Percentiles rank a stretch among this genome's conserved stretches.
These are phyloP conservation scores for Helicoverpa armigera DNA, from an alignment of 1,140 invertebrate genomes.

Conservation along the genomic window DNA sequence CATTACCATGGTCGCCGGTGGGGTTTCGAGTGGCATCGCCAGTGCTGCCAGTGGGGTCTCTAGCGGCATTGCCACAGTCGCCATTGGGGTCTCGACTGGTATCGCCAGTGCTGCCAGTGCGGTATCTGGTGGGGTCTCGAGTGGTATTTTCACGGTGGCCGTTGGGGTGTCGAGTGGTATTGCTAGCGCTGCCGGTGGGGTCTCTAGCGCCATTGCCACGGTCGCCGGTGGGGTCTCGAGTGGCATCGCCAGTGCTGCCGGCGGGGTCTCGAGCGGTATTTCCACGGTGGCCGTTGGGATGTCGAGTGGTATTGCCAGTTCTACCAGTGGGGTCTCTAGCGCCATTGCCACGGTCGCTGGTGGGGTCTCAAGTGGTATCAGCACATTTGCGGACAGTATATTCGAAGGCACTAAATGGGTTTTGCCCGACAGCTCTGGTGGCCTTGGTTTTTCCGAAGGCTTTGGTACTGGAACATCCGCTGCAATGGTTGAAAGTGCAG, in stretches of 20 bases:
- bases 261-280: background rate
- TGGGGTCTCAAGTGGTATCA: background rate
- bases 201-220: background rate
- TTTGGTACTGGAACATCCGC: background rate
- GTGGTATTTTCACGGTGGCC: background rate
- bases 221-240: background rate
- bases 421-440: background rate
- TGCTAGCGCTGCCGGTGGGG: background rate
- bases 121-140: background rate
- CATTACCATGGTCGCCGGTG: background rate
- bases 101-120: no score
- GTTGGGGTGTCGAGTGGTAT: no score
- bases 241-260: background rate
- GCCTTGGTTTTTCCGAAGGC: background rate
- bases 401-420: no score
- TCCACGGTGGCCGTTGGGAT: background rate
- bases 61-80: no score
- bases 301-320: background rate
- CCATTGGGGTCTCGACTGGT: background rate
- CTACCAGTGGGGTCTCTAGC: background rate
- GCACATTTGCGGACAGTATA: no score
- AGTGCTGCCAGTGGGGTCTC: background rate
- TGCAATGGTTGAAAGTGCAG: conserved; percentile 58
- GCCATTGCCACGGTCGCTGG: background rate
- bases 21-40: background rate